These are phyloP conservation scores for Ailurus styani DNA, from an alignment of 2,113 vertebrate genomes.

Conservation along the genomic window DNA sequence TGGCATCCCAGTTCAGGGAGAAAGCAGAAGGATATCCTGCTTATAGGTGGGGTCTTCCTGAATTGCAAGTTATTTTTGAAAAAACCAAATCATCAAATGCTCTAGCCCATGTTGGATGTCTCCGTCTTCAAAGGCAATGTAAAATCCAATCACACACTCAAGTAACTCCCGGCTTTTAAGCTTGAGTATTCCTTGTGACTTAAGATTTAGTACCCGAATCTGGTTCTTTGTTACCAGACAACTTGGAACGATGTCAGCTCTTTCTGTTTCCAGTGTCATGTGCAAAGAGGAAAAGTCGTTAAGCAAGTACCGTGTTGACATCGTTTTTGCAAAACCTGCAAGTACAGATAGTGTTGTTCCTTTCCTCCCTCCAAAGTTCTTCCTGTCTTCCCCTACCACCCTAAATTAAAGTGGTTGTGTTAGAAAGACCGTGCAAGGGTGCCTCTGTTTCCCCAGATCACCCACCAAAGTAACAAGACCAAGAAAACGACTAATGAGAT, in stretches of 20 bases:
- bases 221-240: background rate
- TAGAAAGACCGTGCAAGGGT: background rate
- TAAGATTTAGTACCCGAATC: background rate
- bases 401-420: background rate
- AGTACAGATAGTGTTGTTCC: no score
- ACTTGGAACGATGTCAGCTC: background rate
- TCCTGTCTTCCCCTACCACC: background rate
- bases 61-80: background rate
- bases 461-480: background rate
- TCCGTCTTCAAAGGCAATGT: background rate
- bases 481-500: background rate
- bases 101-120: background rate
- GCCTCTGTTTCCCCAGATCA: background rate
- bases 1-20: background rate
- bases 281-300: background rate
- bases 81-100: background rate
- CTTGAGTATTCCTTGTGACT: background rate
- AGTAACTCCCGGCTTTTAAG: background rate
- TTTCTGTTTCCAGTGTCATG: background rate
- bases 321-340: background rate
- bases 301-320: background rate
- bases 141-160: background rate
- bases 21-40: constrained; percentile 10
- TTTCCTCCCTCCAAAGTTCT: background rate
- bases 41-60: background rate